Conservation (phyloP, 1,140 invertebrate genomes). For the Drosophila suzukii region DNA sequence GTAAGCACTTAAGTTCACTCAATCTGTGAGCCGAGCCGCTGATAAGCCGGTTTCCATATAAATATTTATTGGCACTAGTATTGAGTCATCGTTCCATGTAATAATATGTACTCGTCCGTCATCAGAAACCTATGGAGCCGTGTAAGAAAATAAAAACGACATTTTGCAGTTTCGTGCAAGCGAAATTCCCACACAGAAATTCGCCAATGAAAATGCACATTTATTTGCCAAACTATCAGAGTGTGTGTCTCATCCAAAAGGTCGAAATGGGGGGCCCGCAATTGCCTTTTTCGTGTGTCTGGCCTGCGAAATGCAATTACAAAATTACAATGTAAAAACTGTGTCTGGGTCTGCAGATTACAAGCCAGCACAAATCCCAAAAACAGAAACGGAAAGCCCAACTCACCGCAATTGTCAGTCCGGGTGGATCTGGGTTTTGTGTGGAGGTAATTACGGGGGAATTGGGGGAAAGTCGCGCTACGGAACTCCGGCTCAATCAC, state of each 20-base stretch:
- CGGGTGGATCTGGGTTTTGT: constrained; percentile 38
- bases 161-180: constrained; percentile 30
- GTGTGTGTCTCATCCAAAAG: constrained; percentile 42
- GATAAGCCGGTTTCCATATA: constrained; percentile 53
- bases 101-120: constrained; percentile 11
- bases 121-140: constrained; percentile 2
- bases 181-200: constrained; percentile 59
- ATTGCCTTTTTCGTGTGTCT: constrained; percentile 51
- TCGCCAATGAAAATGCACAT: constrained; percentile 21
- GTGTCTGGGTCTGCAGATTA: constrained; percentile 66
- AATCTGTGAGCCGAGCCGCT: constrained; percentile 20
- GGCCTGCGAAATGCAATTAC: constrained; percentile 68
- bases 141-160: constrained; percentile 30
- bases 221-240: constrained; percentile 36
- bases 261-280: constrained; percentile 27
- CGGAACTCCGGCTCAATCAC: constrained; percentile 45
- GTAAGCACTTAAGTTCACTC: constrained; percentile 22
- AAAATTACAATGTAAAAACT: constrained; percentile 77
- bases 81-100: constrained; percentile 33
- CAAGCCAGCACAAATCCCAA: constrained; percentile 52
- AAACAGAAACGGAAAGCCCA: constrained; percentile 54
- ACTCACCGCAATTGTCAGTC: constrained; percentile 51
- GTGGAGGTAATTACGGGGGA: constrained; percentile 13
- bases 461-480: constrained; percentile 52
- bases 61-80: constrained; percentile 24